Percentiles rank a stretch among this genome's conserved stretches.
Evolutionary conservation across 1,140 invertebrate genomes (phyloP).

Genomic region (Drosophila virilis): DNA sequence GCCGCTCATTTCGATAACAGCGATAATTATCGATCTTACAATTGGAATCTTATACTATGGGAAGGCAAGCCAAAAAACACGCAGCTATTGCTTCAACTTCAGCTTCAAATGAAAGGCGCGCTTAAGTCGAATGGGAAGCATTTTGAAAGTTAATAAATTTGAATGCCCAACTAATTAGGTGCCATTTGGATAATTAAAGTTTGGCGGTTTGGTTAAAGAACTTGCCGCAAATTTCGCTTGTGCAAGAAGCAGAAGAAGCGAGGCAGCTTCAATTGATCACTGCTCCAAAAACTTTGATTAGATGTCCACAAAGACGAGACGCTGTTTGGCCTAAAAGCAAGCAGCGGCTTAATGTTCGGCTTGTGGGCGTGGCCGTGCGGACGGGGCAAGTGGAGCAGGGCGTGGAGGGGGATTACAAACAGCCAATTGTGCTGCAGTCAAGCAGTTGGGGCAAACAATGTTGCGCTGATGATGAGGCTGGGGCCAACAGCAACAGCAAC

Average conservation of each 20-base stretch:
- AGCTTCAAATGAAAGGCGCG: no score
- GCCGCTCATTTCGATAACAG: no score
- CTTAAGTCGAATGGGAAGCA: no score
- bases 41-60: no score
- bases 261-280: conserved; percentile 24
- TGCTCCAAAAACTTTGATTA: conserved; percentile 27
- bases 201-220: background rate
- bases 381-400: no score
- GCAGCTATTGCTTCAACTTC: no score
- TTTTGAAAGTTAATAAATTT: no score
- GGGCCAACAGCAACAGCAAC: background rate
- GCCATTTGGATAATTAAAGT: conserved; percentile 1
- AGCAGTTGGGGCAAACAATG: conserved; percentile 33
- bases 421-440: conserved; percentile 25
- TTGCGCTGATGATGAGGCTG: conserved; percentile 20
- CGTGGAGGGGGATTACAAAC: conserved; percentile 3
- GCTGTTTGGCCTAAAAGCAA: background rate
- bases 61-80: no score
- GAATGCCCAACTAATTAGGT: no score
- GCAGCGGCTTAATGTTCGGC: background rate
- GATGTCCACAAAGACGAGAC: conserved; percentile 23
- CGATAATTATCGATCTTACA: no score
- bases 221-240: no score
- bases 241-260: background rate
- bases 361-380: no score